Evolutionary conservation across 2,113 vertebrate genomes (phyloP), one percentile per base, ranked within the genome.

Genomic region (Cinclus mexicanus): DNA sequence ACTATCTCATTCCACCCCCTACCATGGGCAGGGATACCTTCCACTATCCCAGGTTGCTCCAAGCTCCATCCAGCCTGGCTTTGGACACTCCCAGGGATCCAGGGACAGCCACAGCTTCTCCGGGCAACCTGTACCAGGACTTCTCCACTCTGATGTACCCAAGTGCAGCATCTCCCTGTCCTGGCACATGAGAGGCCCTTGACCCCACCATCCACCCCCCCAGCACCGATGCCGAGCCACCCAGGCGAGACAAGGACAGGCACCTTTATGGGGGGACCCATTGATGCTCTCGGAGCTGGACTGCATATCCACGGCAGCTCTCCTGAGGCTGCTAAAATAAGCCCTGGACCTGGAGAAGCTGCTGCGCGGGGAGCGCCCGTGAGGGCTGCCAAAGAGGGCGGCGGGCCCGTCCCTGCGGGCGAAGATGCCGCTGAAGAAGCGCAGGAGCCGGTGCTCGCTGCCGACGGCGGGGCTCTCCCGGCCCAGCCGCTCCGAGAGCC

Each of bases 341-440:
- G 97, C 98, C 44, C 97, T 97, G 37, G 97, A 82, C n/a, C 98
- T 95, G 53, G 97, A 90, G 72, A 93, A 87, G 72, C 90, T 94
- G 84, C 96, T 84, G 41, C 97, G 94, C 1, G 98, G 97, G 1
- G 98, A 96, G 0, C 97, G 93, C 8, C 95, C 90, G 11, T 96
- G 96, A 39, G 98, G 98, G 78, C 98, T 98, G 8, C 98, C 96
- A 26, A 96, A 74, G 2, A 98, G 96, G 1, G 96, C 95, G 4
- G 97, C 95, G 6, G 97, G 55, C 28, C 97, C 87, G 2, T 98
- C 99, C 91, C 95, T 98, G 92, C 98, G 98, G 74, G 98, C 97
- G 69, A 99, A 99, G 96, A 99, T 99, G 42, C 99, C 99, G 24
- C 99, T 99, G 97, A 99, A 99, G 96, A 99, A 99, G 55, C 98